Conservation (phyloP, 2,113 vertebrate genomes). For the Hippopotamus amphibius region DNA sequence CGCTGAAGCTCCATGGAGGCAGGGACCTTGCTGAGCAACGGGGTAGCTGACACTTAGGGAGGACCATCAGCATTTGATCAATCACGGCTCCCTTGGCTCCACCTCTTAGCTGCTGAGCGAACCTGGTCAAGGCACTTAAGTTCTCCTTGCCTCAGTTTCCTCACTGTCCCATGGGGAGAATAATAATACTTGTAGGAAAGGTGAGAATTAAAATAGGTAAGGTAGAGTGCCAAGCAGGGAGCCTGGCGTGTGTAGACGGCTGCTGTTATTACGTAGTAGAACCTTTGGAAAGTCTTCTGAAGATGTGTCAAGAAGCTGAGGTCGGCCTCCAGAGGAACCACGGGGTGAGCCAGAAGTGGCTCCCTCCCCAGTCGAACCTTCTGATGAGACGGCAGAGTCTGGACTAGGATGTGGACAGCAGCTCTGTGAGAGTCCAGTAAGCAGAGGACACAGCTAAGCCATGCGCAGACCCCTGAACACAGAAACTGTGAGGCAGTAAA, state of each 20-base stretch:
- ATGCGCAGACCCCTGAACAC: neutral
- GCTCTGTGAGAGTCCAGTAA: neutral
- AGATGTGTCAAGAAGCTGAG: neutral
- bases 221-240: neutral
- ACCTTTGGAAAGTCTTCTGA: neutral
- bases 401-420: rapidly evolving
- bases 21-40: neutral
- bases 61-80: too few relatives aligned
- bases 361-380: neutral
- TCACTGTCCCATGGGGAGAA: neutral
- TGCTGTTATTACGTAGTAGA: neutral
- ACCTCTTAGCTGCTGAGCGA: neutral
- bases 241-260: rapidly evolving
- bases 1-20: rapidly evolving
- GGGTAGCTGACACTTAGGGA: neutral
- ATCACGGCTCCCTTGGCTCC: neutral
- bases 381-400: neutral
- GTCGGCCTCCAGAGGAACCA: too few relatives aligned
- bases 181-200: neutral
- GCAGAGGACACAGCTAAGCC: neutral
- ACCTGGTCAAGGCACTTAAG: neutral
- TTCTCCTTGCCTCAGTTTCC: neutral
- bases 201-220: neutral
- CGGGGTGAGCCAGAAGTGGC: neutral
- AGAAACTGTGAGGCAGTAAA: neutral